Conservation (phyloP, 2,113 vertebrate genomes). For the Raja brachyura region DNA sequence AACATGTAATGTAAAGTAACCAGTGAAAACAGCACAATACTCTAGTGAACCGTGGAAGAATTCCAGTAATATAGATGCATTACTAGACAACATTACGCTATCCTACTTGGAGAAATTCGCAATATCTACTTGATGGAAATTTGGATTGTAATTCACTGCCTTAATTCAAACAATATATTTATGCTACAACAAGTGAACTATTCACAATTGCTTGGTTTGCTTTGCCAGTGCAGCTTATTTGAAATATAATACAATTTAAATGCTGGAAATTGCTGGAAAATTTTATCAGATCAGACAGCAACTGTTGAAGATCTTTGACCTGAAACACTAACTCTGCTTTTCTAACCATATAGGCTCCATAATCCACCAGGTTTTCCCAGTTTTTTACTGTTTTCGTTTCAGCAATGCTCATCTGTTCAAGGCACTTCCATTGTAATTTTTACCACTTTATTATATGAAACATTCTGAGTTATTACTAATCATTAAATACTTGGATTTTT, state of each 20-base stretch:
- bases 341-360: too few relatives aligned
- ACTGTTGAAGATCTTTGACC: too few relatives aligned
- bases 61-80: not conserved
- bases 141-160: conserved; percentile 25
- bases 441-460: not conserved
- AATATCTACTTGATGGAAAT: not conserved
- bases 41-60: not conserved
- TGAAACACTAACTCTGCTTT: too few relatives aligned
- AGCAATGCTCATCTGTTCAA: not conserved
- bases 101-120: not conserved
- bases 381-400: not conserved
- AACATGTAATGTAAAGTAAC: not conserved
- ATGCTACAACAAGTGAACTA: not conserved
- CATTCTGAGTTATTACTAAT: not conserved
- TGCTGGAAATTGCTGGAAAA: too few relatives aligned
- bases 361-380: too few relatives aligned
- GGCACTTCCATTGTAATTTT: not conserved
- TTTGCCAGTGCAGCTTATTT: not conserved
- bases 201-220: not conserved
- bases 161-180: not conserved
- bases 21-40: not conserved
- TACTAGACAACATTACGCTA: not conserved
- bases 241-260: too few relatives aligned
- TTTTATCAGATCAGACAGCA: too few relatives aligned
- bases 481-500: not conserved